phyloP scores from a whole-genome alignment of 2,797 vertebrate genomes.

The Manis javanica region DNA sequence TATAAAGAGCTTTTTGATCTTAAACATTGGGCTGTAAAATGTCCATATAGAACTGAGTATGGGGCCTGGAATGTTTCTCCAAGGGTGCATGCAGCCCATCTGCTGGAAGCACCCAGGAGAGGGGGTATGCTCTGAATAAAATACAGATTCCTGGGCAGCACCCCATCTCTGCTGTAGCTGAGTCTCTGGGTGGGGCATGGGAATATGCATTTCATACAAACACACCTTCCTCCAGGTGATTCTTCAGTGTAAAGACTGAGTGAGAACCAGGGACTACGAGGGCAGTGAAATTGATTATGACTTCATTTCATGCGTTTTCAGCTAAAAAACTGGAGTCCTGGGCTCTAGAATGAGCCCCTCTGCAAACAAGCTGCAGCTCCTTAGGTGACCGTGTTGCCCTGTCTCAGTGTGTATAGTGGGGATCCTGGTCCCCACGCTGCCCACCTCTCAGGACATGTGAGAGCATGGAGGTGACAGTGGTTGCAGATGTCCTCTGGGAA shows the following conservation, averaged over 20 bases:
- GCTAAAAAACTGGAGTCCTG: not conserved
- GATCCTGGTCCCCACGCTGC: not conserved
- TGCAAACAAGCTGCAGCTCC: not conserved
- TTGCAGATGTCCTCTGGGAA: not conserved
- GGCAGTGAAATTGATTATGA: accelerated
- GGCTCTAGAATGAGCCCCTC: not conserved
- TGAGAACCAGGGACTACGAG: not conserved
- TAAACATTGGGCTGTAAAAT: not conserved
- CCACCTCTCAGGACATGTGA: not conserved
- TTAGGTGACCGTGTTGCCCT: not conserved
- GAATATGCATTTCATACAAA: not conserved
- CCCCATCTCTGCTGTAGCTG: not conserved
- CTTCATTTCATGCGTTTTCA: not conserved
- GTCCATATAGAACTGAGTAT: not conserved
- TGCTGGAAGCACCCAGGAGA: not conserved
- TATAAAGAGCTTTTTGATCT: not conserved
- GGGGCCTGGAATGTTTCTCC: not conserved
- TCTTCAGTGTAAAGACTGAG: not conserved
- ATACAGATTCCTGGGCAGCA: not conserved
- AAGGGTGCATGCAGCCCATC: not conserved
- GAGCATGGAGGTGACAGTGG: not conserved
- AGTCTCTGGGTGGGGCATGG: not conserved
- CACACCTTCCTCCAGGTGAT: too few relatives aligned
- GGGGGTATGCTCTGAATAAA: not conserved
- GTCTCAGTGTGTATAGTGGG: not conserved